phyloP scores from a whole-genome alignment of 2,797 vertebrate species.

The Vespertilio murinus region DNA sequence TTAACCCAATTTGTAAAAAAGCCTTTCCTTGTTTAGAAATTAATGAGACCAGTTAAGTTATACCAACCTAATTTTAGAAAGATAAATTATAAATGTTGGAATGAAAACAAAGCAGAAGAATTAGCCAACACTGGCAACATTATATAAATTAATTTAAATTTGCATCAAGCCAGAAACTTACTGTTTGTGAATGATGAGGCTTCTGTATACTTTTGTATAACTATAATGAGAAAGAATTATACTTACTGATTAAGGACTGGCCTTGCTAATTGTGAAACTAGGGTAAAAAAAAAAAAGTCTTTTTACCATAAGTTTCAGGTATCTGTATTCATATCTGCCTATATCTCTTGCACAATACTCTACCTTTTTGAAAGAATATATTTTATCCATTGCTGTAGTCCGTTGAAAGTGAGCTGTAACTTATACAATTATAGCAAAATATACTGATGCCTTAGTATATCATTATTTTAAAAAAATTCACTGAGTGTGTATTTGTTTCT shows the following conservation, averaged over 20 bases:
- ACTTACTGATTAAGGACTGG: conserved; percentile 30
- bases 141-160: conserved; percentile 59
- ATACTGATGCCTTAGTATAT: not conserved
- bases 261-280: conserved; percentile 36
- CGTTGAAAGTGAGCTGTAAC: not conserved
- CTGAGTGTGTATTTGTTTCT: not conserved
- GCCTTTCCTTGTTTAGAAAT: conserved; percentile 44
- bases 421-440: conserved; percentile 21
- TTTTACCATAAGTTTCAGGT: conserved; percentile 21
- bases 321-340: not conserved
- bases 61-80: conserved; percentile 56
- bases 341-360: not conserved
- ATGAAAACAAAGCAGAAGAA: conserved; percentile 60
- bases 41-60: conserved; percentile 44
- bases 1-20: conserved; percentile 23
- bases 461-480: not conserved
- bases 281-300: not conserved
- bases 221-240: conserved; percentile 12
- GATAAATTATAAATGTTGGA: conserved; percentile 52
- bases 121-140: not conserved
- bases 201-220: conserved; percentile 36
- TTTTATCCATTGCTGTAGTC: not conserved
- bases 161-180: conserved; percentile 14
- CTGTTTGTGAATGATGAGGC: conserved; percentile 41
- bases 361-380: not conserved